Conservation (phyloP, 2,113 vertebrate genomes). For the Leiothrix lutea region DNA sequence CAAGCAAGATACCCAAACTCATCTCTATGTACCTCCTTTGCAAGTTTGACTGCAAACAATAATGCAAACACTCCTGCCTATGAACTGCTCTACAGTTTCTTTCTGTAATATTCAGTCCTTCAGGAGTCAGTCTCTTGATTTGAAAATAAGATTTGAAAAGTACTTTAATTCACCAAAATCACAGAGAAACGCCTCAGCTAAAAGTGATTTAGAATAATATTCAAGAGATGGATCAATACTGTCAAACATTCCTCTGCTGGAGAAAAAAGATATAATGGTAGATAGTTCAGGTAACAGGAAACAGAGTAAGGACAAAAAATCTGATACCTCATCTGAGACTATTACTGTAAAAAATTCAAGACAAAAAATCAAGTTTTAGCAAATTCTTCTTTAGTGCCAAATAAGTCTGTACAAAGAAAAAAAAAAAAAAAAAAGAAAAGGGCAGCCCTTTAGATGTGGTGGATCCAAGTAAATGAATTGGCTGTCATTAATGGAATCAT, state of each 20-base stretch:
- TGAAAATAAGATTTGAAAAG: background rate
- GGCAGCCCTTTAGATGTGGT: rapidly evolving
- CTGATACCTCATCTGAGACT: background rate
- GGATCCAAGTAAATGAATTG: background rate
- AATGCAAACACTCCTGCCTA: background rate
- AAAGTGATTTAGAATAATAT: background rate
- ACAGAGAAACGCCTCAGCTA: background rate
- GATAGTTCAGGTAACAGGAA: background rate
- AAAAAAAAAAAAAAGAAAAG: background rate
- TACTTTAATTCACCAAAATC: background rate
- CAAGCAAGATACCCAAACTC: background rate
- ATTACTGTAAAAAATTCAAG: background rate
- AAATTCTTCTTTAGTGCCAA: background rate
- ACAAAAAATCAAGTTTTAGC: background rate
- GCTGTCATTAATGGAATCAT: background rate
- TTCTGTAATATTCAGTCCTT: background rate
- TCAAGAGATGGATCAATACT: background rate
- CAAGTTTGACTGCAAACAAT: background rate
- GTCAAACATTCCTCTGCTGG: background rate
- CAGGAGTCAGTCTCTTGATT: background rate
- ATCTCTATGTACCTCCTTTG: background rate
- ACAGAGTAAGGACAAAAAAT: background rate
- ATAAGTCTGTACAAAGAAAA: background rate
- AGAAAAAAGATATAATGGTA: background rate
- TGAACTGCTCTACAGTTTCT: background rate